Evolutionary conservation across 2,113 vertebrate species (phyloP), one percentile per base, ranked within the genome.

Genomic region (Ancistrus triradiatus): DNA sequence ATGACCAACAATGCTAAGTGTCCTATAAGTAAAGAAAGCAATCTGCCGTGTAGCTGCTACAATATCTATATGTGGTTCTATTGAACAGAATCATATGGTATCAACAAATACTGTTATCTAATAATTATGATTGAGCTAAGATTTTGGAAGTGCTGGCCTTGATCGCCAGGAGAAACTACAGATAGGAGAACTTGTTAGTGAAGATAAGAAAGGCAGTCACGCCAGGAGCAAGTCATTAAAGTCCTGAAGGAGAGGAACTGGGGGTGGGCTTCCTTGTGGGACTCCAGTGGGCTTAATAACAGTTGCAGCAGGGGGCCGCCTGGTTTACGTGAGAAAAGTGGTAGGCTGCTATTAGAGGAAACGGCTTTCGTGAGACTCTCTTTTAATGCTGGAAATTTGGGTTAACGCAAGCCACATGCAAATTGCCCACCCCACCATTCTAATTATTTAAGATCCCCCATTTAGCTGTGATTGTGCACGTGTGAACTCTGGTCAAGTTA

Each of bases 331-430:
- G 66, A 60, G 69, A 63, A 69, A 24, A 59, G 1, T 60, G 24
- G 66, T 50, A 42, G 56, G 68, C 40, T 71, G 46, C 80, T 66
- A 73, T 63, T 65, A 63, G 37, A 69, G 65, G 74, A 77, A 80
- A 74, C 48, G 0, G 62, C 40, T 72, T 81, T 77, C 7, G 43
- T 80, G 76, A 74, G 76, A 78, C 55, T 31, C 3, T 5, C 28
- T 14, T 38, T 73, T 76, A 70, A 70, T 49, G 21, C 51, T 49
- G 58, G 64, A 72, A 70, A 78, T 40, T 33, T 78, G 61, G 1
- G 27, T 64, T 67, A 59, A 66, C 21, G 25, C 25, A 28, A 69
- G 44, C 55, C 48, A 17, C 53, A 31, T 7, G 15, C 56, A 19
- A 55, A 42, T 47, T 56, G 27, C 59, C 51, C 35, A 40, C 50